phyloP scores from a whole-genome alignment of 2,797 vertebrate genomes.

The Mastacembelus armatus region DNA sequence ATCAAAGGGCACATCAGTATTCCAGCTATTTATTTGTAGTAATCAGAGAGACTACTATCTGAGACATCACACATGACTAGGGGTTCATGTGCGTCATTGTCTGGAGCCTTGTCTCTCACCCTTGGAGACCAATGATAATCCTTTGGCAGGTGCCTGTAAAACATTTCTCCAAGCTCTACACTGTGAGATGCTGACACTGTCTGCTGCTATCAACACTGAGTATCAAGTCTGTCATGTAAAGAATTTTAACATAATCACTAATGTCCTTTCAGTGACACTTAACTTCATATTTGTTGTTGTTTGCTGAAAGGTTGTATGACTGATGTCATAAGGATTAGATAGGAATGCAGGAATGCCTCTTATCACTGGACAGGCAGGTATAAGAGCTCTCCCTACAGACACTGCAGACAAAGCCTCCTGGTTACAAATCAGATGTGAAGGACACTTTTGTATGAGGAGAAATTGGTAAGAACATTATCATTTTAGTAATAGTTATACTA shows the following conservation, averaged over 20 bases:
- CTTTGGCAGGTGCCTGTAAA: constrained; percentile 9
- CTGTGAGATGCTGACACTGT: constrained; percentile 2
- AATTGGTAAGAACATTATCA: constrained; percentile 41
- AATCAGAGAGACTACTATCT: constrained; percentile 52
- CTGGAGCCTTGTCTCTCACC: constrained; percentile 36
- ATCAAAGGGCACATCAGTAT: neutral
- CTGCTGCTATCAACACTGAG: constrained; percentile 42
- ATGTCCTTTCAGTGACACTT: constrained; percentile 4
- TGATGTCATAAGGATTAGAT: constrained; percentile 11
- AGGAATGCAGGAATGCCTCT: constrained; percentile 46
- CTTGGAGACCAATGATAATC: constrained; percentile 41
- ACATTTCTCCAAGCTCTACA: neutral
- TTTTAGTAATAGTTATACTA: neutral
- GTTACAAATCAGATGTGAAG: neutral
- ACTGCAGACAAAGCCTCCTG: neutral
- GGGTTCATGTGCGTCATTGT: constrained; percentile 63
- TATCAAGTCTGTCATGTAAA: constrained; percentile 33
- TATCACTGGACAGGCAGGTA: constrained; percentile 39
- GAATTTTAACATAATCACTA: constrained; percentile 27
- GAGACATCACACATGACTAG: constrained; percentile 27
- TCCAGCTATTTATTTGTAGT: constrained; percentile 1
- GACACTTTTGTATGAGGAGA: constrained; percentile 7
- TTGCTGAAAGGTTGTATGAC: neutral
- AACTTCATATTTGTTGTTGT: neutral
- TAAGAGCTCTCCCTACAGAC: constrained; percentile 46